A percentile compares a stretch with the other conserved stretches of the same genome.
Conservation (phyloP, 2,113 vertebrate species). For the Orthonyx spaldingii region DNA sequence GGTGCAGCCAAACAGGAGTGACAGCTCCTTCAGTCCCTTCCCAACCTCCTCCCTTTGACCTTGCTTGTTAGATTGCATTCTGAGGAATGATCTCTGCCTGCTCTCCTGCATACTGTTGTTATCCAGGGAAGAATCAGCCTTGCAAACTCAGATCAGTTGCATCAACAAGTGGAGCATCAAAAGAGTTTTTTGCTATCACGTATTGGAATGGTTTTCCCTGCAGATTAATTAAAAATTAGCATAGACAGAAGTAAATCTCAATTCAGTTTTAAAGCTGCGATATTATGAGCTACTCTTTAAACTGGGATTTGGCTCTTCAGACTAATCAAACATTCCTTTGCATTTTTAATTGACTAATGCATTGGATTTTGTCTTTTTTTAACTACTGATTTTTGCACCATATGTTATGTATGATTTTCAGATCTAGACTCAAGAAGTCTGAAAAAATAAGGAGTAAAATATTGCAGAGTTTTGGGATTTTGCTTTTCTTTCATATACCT, state of each 20-base stretch:
- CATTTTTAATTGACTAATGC: neutral
- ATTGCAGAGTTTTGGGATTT: neutral
- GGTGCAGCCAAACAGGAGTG: neutral
- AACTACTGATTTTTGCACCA: neutral
- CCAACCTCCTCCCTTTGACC: neutral
- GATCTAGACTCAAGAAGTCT: neutral
- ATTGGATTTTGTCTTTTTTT: neutral
- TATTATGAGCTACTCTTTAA: neutral
- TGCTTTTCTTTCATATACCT: neutral
- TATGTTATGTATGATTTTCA: neutral
- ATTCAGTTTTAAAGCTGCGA: neutral
- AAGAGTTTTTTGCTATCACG: neutral
- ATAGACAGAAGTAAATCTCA: neutral
- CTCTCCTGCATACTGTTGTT: neutral
- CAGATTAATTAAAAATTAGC: neutral
- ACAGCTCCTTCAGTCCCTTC: neutral
- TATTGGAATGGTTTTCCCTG: neutral
- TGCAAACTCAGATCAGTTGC: neutral
- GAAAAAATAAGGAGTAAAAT: neutral
- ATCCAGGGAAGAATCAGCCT: neutral
- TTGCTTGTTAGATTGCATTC: neutral
- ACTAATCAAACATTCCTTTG: neutral
- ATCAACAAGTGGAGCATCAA: neutral
- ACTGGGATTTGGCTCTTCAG: neutral
- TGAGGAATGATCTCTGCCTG: neutral